A percentile compares a stretch with the other conserved stretches of the same genome.
phyloP scores from a whole-genome alignment of 2,113 vertebrate genomes.

The Athene noctua region DNA sequence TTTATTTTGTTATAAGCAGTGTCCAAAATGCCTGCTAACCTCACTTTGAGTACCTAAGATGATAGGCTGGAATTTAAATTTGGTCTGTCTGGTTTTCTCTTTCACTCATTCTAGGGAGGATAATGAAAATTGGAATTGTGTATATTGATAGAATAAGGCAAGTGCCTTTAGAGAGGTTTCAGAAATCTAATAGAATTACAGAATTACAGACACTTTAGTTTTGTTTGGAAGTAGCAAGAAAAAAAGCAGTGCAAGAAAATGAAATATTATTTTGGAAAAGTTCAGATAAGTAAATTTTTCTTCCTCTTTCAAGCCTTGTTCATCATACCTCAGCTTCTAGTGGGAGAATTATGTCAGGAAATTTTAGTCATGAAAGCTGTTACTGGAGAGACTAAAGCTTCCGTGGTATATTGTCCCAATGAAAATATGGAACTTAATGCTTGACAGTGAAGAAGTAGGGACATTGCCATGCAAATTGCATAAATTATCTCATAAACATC shows the following conservation, averaged over 20 bases:
- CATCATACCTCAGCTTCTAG: not conserved
- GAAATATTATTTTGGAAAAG: not conserved
- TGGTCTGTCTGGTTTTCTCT: not conserved
- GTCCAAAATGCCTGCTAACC: not conserved
- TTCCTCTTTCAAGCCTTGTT: not conserved
- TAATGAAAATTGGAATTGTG: not conserved
- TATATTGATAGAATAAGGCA: not conserved
- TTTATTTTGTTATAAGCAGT: not conserved
- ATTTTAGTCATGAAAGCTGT: not conserved
- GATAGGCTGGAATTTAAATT: not conserved
- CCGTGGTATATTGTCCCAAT: not conserved
- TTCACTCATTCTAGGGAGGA: not conserved
- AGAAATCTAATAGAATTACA: not conserved
- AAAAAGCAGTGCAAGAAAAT: not conserved
- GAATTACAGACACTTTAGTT: not conserved
- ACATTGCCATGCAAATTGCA: not conserved
- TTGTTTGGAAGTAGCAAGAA: not conserved
- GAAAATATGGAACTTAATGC: not conserved
- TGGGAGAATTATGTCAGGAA: not conserved
- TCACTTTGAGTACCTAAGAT: not conserved
- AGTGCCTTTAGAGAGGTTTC: not conserved
- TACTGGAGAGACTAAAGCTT: not conserved
- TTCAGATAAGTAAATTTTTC: not conserved
- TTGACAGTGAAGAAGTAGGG: not conserved
- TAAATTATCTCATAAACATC: not conserved